Percentiles rank a stretch among this genome's conserved stretches.
phyloP scores from a whole-genome alignment of 2,113 vertebrate genomes.

The Peucedramus taeniatus region DNA sequence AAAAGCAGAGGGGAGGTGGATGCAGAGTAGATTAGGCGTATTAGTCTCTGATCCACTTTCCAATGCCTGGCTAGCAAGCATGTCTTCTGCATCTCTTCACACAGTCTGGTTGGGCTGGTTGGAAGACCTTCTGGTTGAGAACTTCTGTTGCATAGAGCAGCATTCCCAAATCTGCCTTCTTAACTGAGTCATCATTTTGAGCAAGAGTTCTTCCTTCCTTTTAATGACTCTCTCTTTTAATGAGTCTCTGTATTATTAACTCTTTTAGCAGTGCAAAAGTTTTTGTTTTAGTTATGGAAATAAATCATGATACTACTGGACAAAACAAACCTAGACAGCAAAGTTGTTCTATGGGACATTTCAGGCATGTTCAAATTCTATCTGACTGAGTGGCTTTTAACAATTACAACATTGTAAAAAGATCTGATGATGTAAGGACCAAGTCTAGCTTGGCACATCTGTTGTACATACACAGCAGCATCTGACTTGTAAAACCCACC shows the following conservation, averaged over 20 bases:
- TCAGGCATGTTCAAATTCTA: background rate
- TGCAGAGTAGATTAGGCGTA: background rate
- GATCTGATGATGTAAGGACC: background rate
- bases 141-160: background rate
- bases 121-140: conserved; percentile 1
- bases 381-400: background rate
- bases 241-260: background rate
- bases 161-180: background rate
- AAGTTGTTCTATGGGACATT: background rate
- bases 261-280: background rate
- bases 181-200: background rate
- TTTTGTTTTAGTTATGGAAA: background rate
- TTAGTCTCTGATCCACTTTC: background rate
- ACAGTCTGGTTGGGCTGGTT: background rate
- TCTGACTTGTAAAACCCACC: background rate
- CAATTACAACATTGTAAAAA: background rate
- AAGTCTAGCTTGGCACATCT: background rate
- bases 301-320: background rate
- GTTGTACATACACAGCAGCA: accelerated
- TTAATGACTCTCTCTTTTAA: background rate
- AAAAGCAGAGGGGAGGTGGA: background rate
- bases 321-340: background rate
- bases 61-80: background rate
- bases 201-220: background rate
- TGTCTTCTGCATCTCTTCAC: background rate